A percentile compares a stretch with the other conserved stretches of the same genome.
Evolutionary conservation across 1,140 invertebrate species (phyloP).

Genomic region (Drosophila sp.): DNA sequence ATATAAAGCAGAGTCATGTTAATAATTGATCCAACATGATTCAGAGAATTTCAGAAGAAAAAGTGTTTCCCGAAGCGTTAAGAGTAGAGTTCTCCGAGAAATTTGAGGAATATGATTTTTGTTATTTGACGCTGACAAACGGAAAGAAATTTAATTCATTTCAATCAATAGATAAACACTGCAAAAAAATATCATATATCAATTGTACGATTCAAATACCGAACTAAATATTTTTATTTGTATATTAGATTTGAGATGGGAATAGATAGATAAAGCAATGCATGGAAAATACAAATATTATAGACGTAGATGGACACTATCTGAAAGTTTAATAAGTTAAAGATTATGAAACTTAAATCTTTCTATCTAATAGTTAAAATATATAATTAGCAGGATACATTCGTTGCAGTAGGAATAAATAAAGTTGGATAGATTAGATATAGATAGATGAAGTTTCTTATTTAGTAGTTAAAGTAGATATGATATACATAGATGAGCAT

Average conservation of each 20-base stretch:
- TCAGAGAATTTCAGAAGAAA: background rate
- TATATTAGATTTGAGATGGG: background rate
- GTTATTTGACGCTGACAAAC: background rate
- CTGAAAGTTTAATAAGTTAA: too few relatives aligned
- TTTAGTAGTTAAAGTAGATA: too few relatives aligned
- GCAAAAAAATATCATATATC: background rate
- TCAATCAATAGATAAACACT: background rate
- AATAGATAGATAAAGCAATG: background rate
- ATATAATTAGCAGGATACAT: too few relatives aligned
- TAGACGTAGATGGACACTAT: too few relatives aligned
- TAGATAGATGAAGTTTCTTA: too few relatives aligned
- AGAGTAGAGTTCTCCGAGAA: background rate
- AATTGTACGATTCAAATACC: background rate
- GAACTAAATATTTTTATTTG: background rate
- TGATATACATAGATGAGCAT: too few relatives aligned
- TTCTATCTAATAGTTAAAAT: background rate
- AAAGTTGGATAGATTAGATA: too few relatives aligned
- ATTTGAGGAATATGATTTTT: slow-evolving; percentile 1
- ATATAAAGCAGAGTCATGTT: background rate
- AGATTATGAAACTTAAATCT: too few relatives aligned
- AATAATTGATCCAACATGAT: background rate
- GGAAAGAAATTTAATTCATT: slow-evolving; percentile 1
- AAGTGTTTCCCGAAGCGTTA: background rate
- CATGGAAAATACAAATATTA: too few relatives aligned
- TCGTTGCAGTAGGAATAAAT: too few relatives aligned